Evolutionary conservation across 1,140 invertebrate species (phyloP), one percentile per base, ranked within the genome.

Genomic region (Onthophagus taurus): DNA sequence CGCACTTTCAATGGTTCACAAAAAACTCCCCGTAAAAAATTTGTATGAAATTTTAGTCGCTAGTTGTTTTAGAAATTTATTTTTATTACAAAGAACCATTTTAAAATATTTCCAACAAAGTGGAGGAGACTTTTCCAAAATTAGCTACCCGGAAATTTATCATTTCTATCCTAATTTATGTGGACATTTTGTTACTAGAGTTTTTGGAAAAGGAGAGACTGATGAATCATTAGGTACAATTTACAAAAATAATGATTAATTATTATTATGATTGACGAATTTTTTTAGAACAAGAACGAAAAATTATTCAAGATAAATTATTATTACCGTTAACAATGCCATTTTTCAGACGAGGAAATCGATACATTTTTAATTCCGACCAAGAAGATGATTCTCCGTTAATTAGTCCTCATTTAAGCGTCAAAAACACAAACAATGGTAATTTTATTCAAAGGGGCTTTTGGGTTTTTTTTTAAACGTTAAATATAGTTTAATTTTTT

Each of bases 131-230:
- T 19, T 39, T 19, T 19, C 26, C 12, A 44, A 30, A 36, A 39
- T 53, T 23, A 39, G 47, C 20, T 61, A 37, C 26, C 78, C 79
- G 33, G 68, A 76, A 64, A 70, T 72, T 17, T 77, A 70, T 53
- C 81, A 84, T 58, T 82, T 80, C 61, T 64, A 74, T 47, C 76
- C 76, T 2, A 55, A 63, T 44, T 69, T 76, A 44, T 74, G 80
- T 51, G 80, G 82, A 6, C 82, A 88, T 67, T 81, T 88, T 48
- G 56, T 90, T 11, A 83, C 84, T 31, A 67, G 81, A 51, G 65
- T 85, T 12, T 82, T 86, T 56, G 73, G 81, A 26, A 70, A 72
- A 53, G 69, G 67, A 13, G 67, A 72, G 35, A 64, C 72, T 16
- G 77, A 83, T 57, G 73, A 78, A 45, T 66, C 69, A 44, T 59